phyloP scores from a whole-genome alignment of 2,113 vertebrate species.

The Pelobates fuscus region DNA sequence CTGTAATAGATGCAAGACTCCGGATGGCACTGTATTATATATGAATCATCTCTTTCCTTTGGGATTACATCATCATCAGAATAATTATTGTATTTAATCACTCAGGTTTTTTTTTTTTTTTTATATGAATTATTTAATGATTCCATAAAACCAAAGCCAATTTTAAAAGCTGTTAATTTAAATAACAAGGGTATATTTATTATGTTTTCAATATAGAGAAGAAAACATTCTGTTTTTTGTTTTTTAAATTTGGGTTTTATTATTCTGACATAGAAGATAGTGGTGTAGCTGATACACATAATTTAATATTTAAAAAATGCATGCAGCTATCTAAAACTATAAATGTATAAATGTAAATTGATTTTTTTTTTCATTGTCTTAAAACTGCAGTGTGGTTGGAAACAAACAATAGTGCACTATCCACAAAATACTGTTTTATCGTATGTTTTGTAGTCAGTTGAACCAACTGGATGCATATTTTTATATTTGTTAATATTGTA shows the following conservation, averaged over 20 bases:
- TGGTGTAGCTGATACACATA: neutral
- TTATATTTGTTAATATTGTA: neutral
- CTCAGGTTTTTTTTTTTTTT: neutral
- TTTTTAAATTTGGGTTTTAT: neutral
- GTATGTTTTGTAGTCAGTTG: neutral
- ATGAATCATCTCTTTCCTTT: constrained; percentile 3
- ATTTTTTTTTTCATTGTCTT: constrained; percentile 1
- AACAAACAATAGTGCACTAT: neutral
- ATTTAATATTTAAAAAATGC: neutral
- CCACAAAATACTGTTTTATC: neutral
- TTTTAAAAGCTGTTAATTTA: constrained; percentile 4
- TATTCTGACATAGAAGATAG: constrained; percentile 4
- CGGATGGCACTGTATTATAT: neutral
- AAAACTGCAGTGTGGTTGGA: neutral
- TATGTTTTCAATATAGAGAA: neutral
- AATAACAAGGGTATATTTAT: constrained; percentile 2
- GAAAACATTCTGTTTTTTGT: constrained; percentile 12
- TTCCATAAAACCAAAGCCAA: constrained; percentile 2
- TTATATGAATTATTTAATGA: constrained; percentile 16
- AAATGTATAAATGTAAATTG: too few species aligned
- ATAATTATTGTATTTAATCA: constrained; percentile 2
- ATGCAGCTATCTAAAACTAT: neutral
- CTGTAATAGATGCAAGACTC: neutral
- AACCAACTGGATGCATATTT: neutral
- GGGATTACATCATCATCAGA: constrained; percentile 1